A percentile compares a stretch with the other conserved stretches of the same genome.
phyloP scores from a whole-genome alignment of 2,888 invertebrate genomes.

The Reticulitermes lucifugus region DNA sequence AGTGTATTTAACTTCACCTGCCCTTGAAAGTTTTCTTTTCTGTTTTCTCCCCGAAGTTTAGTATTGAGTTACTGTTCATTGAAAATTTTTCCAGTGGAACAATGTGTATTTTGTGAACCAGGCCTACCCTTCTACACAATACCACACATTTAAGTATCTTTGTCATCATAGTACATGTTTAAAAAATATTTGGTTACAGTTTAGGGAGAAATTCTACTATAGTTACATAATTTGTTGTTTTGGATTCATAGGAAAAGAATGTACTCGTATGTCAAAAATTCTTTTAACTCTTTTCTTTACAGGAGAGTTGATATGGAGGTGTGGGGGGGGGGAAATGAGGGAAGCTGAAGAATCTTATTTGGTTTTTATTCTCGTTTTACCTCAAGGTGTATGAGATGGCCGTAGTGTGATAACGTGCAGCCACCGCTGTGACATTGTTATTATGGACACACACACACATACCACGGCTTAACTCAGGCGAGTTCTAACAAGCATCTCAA shows the following conservation, averaged over 20 bases:
- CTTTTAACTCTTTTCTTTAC: conserved; percentile 44
- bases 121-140: neutral
- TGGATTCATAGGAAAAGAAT: conserved; percentile 42
- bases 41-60: neutral
- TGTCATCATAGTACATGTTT: neutral
- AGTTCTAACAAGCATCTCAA: conserved; percentile 46
- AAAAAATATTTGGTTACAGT: conserved; percentile 28
- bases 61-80: neutral
- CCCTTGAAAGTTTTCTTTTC: neutral
- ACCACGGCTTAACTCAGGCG: conserved; percentile 45
- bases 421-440: conserved; percentile 51
- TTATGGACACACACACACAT: conserved; percentile 45
- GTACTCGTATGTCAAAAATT: conserved; percentile 21
- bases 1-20: neutral
- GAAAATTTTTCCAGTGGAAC: neutral
- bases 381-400: conserved; percentile 31
- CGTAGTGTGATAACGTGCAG: conserved; percentile 29
- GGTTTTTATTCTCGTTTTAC: conserved; percentile 22
- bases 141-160: neutral
- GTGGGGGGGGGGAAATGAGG: neutral
- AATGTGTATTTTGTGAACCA: neutral
- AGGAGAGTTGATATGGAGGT: conserved; percentile 4
- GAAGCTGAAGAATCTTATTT: neutral
- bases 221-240: conserved; percentile 47
- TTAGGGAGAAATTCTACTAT: conserved; percentile 30